Conservation (phyloP, 2,888 invertebrate genomes). For the Flexamia atlantica region DNA sequence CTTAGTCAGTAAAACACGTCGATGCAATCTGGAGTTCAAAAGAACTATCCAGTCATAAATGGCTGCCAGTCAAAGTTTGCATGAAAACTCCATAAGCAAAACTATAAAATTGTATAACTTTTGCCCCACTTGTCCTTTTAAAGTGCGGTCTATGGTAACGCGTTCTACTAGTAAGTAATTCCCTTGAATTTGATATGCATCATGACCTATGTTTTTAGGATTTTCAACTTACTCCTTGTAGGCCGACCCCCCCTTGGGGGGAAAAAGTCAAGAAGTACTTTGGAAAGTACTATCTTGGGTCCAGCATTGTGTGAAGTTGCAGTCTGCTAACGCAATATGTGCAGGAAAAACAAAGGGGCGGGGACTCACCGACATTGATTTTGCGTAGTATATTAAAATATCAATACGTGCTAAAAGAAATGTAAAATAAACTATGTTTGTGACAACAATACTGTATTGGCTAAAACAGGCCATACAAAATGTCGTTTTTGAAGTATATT, state of each 20-base stretch:
- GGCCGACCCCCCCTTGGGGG: too few species aligned
- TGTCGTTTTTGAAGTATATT: too few species aligned
- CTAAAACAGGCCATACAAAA: too few species aligned
- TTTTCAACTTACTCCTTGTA: too few species aligned
- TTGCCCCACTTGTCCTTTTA: conserved; percentile 14
- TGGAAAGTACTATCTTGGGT: conserved; percentile 6
- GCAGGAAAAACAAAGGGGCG: conserved; percentile 12
- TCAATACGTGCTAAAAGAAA: conserved; percentile 6
- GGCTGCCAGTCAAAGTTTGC: conserved; percentile 22
- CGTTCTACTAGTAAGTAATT: conserved; percentile 17
- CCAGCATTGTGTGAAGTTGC: conserved; percentile 18
- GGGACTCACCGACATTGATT: conserved; percentile 13
- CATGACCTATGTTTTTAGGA: conserved; percentile 22
- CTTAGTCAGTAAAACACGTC: conserved; percentile 4
- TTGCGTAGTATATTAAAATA: conserved; percentile 4
- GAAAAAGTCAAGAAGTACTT: too few species aligned
- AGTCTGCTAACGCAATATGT: conserved; percentile 1
- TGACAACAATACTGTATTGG: too few species aligned
- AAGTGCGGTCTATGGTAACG: conserved; percentile 6
- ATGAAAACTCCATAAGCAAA: conserved; percentile 17
- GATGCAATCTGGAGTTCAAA: conserved; percentile 8
- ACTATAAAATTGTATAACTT: conserved; percentile 18
- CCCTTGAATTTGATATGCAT: neutral
- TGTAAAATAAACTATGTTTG: too few species aligned
- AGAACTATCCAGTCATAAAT: conserved; percentile 21